phyloP scores from a whole-genome alignment of 2,888 invertebrate species.

The Endomychus coccineus region DNA sequence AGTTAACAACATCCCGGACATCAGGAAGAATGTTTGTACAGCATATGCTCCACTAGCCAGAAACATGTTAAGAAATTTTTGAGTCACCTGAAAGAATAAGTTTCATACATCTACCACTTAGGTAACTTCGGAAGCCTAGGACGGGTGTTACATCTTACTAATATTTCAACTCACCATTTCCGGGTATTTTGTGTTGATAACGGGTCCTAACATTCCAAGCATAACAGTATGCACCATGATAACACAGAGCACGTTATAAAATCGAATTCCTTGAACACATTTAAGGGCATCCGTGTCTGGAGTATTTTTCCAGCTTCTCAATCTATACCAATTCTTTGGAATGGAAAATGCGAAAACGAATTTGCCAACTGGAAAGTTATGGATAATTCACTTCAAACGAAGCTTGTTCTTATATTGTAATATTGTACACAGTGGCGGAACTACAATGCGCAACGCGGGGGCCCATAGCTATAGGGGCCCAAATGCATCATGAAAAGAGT shows the following conservation, averaged over 20 bases:
- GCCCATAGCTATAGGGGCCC: no score
- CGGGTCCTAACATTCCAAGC: constrained; percentile 25
- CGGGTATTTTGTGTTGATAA: constrained; percentile 26
- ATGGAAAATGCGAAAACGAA: constrained; percentile 21
- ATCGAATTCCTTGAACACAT: constrained; percentile 31
- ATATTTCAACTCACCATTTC: constrained; percentile 26
- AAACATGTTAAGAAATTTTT: constrained; percentile 10
- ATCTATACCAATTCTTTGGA: constrained; percentile 21
- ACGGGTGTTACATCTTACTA: background rate
- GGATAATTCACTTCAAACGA: no score
- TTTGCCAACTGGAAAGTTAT: constrained; percentile 9
- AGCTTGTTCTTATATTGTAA: no score
- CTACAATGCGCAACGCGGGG: no score
- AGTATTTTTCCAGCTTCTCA: constrained; percentile 20
- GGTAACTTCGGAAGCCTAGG: no score
- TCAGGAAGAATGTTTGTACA: constrained; percentile 16
- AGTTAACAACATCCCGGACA: constrained; percentile 11
- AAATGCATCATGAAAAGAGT: no score
- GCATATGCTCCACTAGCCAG: constrained; percentile 6
- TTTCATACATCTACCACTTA: no score
- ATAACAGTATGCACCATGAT: constrained; percentile 30
- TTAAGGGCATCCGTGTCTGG: constrained; percentile 24
- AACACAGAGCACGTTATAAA: constrained; percentile 30
- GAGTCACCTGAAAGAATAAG: constrained; percentile 10
- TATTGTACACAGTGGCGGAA: no score